Evolutionary conservation across 1,140 invertebrate genomes (phyloP), one percentile per base, ranked within the genome.

Genomic region (Drosophila murphyi): DNA sequence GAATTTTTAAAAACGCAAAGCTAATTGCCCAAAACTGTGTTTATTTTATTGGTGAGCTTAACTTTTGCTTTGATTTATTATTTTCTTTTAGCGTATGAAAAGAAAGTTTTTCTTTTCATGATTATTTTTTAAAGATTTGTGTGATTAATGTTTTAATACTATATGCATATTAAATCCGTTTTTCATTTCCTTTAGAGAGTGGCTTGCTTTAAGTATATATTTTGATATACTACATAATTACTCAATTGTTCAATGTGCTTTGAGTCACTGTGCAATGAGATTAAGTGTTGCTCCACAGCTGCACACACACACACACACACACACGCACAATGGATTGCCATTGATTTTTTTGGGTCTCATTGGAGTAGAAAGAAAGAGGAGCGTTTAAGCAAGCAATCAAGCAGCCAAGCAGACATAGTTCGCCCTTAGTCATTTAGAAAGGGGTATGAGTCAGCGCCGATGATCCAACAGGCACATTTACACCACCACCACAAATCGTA

Each of bases 291-390:
- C 7, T 60, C 54, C 45, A 61, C 82, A 81, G 65, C 82, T 82
- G 71, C 74, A 47, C 52, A 47, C n/a, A 5, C 31, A 54, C 20
- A 20, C 20, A 20, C 20, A 20, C 20, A 20, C n/a, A 57, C 37
- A 41, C 34, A 43, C 10, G 5, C 45, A 88, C 83, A 83, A 88
- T 78, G 83, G 65, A 45, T 39, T 83, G 76, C 67, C 83, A 88
- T 89, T 88, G 83, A 88, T 85, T 88, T 78, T 69, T 85, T 72
- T 71, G 82, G 75, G 59, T 59, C 62, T 72, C 57, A 57, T 51
- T 59, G 43, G 28, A 64, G 51, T 29, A 43, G 7, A 45, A 28
- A 35, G 56, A 59, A 68, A 59, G 39, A 60, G 56, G 56, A n/a
- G 48, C 29, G 35, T 28, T 54, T 61, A 63, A 43, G 10, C 10